Conservation (phyloP, 2,797 vertebrate genomes). For the Tragelaphus eurycerus region DNA sequence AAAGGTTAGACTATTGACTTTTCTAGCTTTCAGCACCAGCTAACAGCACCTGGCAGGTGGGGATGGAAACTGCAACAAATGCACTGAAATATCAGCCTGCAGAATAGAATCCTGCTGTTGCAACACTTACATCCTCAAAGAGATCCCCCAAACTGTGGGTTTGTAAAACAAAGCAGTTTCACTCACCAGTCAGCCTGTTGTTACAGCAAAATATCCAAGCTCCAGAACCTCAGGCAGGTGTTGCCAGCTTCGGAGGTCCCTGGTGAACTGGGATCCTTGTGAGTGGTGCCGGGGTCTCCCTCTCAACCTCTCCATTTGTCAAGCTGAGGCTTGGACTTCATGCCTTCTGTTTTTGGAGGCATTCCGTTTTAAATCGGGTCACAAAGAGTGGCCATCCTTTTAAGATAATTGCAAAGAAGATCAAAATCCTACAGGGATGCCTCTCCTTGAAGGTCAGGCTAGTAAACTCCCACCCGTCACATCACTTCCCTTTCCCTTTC, state of each 20-base stretch:
- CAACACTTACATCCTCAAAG: neutral
- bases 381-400: neutral
- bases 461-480: neutral
- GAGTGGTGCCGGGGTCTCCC: rapidly evolving
- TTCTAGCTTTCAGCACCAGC: neutral
- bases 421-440: neutral
- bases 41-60: neutral
- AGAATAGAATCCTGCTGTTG: neutral
- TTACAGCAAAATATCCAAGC: neutral
- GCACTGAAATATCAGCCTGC: neutral
- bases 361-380: rapidly evolving
- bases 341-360: neutral
- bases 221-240: neutral
- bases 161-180: neutral
- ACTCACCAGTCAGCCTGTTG: neutral
- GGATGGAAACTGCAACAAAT: neutral
- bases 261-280: rapidly evolving
- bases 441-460: neutral
- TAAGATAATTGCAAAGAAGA: neutral
- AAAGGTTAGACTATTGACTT: neutral
- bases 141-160: neutral
- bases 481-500: too few species aligned
- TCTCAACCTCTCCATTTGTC: neutral
- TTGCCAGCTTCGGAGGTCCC: rapidly evolving
- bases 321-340: neutral